Percentiles rank a stretch among this genome's conserved stretches.
Evolutionary conservation across 2,888 invertebrate species (phyloP).

Genomic region (Schizaphis graminum): DNA sequence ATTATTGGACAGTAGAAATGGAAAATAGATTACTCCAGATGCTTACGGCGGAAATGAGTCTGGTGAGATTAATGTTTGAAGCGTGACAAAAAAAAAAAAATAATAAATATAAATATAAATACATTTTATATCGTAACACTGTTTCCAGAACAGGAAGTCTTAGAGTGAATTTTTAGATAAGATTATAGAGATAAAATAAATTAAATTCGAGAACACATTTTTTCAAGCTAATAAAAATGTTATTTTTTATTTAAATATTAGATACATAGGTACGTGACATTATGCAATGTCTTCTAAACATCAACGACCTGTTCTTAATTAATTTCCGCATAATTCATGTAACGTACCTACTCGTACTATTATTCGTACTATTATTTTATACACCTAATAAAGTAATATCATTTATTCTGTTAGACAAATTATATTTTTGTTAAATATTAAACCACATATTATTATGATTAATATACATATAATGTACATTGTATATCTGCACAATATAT

Average conservation of each 20-base stretch:
- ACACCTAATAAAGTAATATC: background rate
- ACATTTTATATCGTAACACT: background rate
- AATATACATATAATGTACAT: background rate
- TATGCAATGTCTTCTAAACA: background rate
- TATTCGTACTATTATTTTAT: background rate
- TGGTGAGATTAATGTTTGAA: constrained; percentile 52
- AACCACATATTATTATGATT: background rate
- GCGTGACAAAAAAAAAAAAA: constrained; percentile 38
- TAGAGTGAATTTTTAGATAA: background rate
- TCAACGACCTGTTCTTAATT: background rate
- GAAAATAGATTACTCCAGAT: constrained; percentile 58
- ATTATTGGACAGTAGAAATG: constrained; percentile 45
- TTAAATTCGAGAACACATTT: background rate
- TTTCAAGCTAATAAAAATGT: background rate
- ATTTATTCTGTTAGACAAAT: background rate
- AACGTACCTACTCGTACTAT: too few species aligned
- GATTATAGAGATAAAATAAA: constrained; percentile 35
- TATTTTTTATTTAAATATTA: background rate
- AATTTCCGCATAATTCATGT: background rate
- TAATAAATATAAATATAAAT: background rate
- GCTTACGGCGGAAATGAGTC: constrained; percentile 43
- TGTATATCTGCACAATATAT: background rate
- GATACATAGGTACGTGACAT: background rate
- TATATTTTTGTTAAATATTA: background rate
- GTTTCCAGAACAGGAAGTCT: background rate